A percentile compares a stretch with the other conserved stretches of the same genome.
Evolutionary conservation across 2,888 invertebrate species (phyloP).

Genomic region (Dasysyrphus tricinctus): DNA sequence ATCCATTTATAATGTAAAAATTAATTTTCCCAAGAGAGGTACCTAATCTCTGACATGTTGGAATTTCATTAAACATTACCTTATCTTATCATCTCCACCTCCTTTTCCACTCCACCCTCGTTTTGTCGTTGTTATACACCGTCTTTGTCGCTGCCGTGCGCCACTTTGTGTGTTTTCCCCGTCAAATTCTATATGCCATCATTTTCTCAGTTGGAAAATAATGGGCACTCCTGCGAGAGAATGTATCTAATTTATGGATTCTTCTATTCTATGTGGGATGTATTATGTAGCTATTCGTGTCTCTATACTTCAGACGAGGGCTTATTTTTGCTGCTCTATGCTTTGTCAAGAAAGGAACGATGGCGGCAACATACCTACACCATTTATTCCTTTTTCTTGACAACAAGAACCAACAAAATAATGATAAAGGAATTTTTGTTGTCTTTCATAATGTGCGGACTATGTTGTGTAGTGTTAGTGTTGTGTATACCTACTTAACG

Average conservation of each 20-base stretch:
- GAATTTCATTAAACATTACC: slow-evolving; percentile 70
- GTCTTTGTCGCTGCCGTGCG: not conserved
- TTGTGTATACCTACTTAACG: not conserved
- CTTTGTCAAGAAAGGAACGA: slow-evolving; percentile 1
- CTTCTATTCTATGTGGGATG: slow-evolving; percentile 41
- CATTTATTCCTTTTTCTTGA: not conserved
- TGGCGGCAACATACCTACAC: not conserved
- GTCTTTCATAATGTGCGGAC: not conserved
- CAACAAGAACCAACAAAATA: slow-evolving; percentile 21
- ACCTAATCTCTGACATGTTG: slow-evolving; percentile 59
- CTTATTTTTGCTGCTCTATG: not conserved
- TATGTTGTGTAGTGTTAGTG: not conserved
- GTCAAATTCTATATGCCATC: not conserved
- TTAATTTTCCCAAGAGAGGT: slow-evolving; percentile 66
- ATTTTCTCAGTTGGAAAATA: slow-evolving; percentile 32
- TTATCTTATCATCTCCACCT: slow-evolving; percentile 38
- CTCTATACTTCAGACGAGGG: no score
- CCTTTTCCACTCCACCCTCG: not conserved
- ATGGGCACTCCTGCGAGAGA: slow-evolving; percentile 58
- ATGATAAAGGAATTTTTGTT: slow-evolving; percentile 14
- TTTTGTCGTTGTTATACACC: not conserved
- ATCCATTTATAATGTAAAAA: slow-evolving; percentile 67
- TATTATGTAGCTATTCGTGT: not conserved
- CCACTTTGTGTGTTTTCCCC: not conserved
- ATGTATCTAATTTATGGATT: slow-evolving; percentile 71